Evolutionary conservation across 1,140 invertebrate species (phyloP).

Genomic region (Drosophila aff.): DNA sequence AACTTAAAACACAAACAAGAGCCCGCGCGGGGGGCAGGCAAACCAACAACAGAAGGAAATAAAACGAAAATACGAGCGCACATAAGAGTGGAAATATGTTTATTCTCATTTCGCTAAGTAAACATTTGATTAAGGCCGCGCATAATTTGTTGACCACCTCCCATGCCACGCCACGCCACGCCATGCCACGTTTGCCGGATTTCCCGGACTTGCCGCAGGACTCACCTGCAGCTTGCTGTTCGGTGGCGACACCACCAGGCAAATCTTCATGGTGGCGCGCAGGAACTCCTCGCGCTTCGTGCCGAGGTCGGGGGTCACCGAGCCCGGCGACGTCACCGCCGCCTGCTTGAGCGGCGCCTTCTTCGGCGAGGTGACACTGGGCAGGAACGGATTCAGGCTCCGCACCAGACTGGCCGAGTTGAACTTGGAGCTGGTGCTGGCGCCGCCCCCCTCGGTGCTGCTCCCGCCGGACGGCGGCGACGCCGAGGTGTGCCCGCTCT

Average conservation of each 20-base stretch:
- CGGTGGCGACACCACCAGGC: slow-evolving; percentile 83
- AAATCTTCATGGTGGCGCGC: slow-evolving; percentile 85
- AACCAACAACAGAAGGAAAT: slow-evolving; percentile 25
- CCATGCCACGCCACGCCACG: neutral
- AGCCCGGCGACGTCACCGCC: slow-evolving; percentile 58
- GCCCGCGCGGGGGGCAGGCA: neutral
- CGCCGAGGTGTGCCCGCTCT: slow-evolving; percentile 13
- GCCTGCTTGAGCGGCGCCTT: slow-evolving; percentile 52
- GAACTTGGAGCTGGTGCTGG: slow-evolving; percentile 30
- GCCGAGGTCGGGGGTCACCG: slow-evolving; percentile 73
- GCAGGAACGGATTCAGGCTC: slow-evolving; percentile 66
- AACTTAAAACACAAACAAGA: slow-evolving; percentile 40
- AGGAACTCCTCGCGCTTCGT: slow-evolving; percentile 86
- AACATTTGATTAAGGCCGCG: slow-evolving; percentile 51
- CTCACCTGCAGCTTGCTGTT: slow-evolving; percentile 84
- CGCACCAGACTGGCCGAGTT: slow-evolving; percentile 51
- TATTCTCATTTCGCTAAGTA: slow-evolving; percentile 58
- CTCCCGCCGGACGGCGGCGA: slow-evolving; percentile 24
- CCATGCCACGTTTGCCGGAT: neutral
- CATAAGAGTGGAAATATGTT: slow-evolving; percentile 53
- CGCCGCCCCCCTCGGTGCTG: slow-evolving; percentile 28
- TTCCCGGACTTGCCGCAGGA: slow-evolving; percentile 19
- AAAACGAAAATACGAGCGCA: slow-evolving; percentile 47
- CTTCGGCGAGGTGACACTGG: slow-evolving; percentile 59
- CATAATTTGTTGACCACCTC: slow-evolving; percentile 45